Percentiles rank a stretch among this genome's conserved stretches.
phyloP scores from a whole-genome alignment of 1,140 invertebrate species.

The Drosophila carrolli region DNA sequence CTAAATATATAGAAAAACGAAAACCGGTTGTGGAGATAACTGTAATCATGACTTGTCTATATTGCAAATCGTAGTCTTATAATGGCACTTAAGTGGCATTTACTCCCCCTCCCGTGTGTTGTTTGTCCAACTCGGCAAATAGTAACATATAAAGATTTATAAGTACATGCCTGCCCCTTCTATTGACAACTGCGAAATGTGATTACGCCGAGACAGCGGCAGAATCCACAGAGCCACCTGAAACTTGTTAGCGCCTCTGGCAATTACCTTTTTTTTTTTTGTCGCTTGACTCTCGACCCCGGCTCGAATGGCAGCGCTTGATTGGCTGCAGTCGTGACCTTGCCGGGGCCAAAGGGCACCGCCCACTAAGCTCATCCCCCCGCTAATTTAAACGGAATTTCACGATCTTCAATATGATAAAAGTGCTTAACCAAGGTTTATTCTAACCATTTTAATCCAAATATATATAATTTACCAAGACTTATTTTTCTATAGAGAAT shows the following conservation, averaged over 20 bases:
- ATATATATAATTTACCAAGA: not conserved
- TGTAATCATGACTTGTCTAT: slow-evolving; percentile 73
- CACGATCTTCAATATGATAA: not conserved
- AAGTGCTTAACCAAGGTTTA: not conserved
- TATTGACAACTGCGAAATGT: slow-evolving; percentile 51
- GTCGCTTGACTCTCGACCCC: slow-evolving; percentile 18
- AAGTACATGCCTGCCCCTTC: slow-evolving; percentile 29
- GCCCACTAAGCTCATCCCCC: slow-evolving; percentile 5
- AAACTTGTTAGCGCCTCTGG: slow-evolving; percentile 36
- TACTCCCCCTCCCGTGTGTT: slow-evolving; percentile 10
- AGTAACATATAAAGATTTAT: slow-evolving; percentile 32
- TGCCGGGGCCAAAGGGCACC: slow-evolving; percentile 21
- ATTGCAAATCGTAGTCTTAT: slow-evolving; percentile 62
- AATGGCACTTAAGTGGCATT: slow-evolving; percentile 61
- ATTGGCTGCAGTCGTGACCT: slow-evolving; percentile 24
- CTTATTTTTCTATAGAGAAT: not conserved
- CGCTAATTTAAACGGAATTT: not conserved
- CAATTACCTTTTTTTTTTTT: slow-evolving; percentile 19
- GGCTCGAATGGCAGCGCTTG: slow-evolving; percentile 16
- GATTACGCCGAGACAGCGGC: slow-evolving; percentile 24
- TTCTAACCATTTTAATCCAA: not conserved
- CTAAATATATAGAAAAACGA: not conserved
- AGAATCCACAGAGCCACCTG: slow-evolving; percentile 8
- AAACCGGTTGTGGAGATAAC: slow-evolving; percentile 64
- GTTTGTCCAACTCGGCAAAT: slow-evolving; percentile 37